Percentiles rank a stretch among this genome's conserved stretches.
These are phyloP conservation scores for Stramonita haemastoma DNA, from an alignment of 2,888 invertebrate species.

Conservation along the genomic window DNA sequence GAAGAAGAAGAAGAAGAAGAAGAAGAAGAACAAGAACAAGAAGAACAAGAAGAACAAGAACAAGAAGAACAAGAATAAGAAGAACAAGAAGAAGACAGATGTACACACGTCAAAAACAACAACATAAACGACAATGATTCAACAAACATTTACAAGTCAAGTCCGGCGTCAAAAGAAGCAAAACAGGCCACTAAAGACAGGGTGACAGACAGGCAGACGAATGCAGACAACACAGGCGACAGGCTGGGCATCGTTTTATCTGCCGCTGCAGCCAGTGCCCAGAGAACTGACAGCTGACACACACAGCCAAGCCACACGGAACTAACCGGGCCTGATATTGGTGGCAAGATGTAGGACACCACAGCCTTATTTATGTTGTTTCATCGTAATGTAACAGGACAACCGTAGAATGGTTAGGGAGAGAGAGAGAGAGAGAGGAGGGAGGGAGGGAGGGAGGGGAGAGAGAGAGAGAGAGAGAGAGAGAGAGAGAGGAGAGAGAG, in stretches of 20 bases:
- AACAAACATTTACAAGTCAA: too few relatives aligned
- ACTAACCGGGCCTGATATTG: too few relatives aligned
- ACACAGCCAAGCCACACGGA: too few relatives aligned
- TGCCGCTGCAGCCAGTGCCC: too few relatives aligned
- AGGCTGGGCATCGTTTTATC: too few relatives aligned
- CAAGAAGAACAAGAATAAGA: not conserved
- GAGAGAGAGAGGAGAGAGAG: not conserved
- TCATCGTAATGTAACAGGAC: too few relatives aligned
- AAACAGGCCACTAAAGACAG: not conserved
- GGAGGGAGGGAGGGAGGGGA: constrained; percentile 1
- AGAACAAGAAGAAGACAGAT: not conserved
- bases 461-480: constrained; percentile 1
- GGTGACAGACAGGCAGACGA: not conserved
- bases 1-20: not conserved
- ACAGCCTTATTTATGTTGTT: too few relatives aligned
- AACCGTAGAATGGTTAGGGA: too few relatives aligned
- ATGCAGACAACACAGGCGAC: too few relatives aligned
- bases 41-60: not conserved
- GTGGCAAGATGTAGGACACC: too few relatives aligned
- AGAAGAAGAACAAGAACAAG: not conserved
- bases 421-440: constrained; percentile 18
- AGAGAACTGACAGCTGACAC: too few relatives aligned
- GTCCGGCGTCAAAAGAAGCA: too few relatives aligned
- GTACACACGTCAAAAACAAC: not conserved
- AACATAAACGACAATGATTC: not conserved